phyloP scores from a whole-genome alignment of 2,113 vertebrate genomes.

The Rutilus rutilus region DNA sequence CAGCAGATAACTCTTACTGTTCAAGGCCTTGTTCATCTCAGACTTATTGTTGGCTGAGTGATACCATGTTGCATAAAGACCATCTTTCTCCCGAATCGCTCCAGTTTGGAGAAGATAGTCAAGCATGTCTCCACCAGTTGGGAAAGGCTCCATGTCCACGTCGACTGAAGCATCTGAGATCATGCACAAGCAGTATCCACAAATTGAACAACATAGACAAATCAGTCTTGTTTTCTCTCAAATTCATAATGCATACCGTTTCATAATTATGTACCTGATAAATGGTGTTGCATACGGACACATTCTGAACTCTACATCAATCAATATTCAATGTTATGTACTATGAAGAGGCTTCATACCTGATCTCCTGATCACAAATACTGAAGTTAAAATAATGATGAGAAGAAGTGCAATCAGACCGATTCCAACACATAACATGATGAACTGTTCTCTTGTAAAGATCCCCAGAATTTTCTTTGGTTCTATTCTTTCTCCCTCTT shows the following conservation, averaged over 20 bases:
- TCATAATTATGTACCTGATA: background rate
- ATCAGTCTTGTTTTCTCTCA: background rate
- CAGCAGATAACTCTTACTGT: conserved; percentile 67
- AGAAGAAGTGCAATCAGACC: conserved; percentile 52
- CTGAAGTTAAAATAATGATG: conserved; percentile 43
- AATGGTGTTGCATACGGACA: background rate
- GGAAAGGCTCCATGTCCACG: conserved; percentile 55
- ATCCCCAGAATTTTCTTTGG: conserved; percentile 18
- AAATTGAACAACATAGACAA: conserved; percentile 12
- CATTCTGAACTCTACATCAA: background rate
- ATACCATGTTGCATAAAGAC: conserved; percentile 81
- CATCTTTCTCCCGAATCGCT: conserved; percentile 72
- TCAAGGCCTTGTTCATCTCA: conserved; percentile 76
- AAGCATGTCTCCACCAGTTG: conserved; percentile 78
- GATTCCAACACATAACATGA: conserved; percentile 43
- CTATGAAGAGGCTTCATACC: conserved; percentile 3
- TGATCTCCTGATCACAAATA: conserved; percentile 42
- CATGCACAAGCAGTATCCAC: background rate
- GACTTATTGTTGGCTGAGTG: conserved; percentile 80
- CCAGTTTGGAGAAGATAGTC: conserved; percentile 77
- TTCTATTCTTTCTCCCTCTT: conserved; percentile 5
- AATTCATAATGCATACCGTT: background rate
- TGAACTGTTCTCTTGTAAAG: conserved; percentile 47
- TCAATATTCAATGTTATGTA: background rate
- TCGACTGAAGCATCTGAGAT: conserved; percentile 49